A percentile compares a stretch with the other conserved stretches of the same genome.
These are phyloP conservation scores for Aix galericulata DNA, from an alignment of 2,113 vertebrate species.

Conservation along the genomic window DNA sequence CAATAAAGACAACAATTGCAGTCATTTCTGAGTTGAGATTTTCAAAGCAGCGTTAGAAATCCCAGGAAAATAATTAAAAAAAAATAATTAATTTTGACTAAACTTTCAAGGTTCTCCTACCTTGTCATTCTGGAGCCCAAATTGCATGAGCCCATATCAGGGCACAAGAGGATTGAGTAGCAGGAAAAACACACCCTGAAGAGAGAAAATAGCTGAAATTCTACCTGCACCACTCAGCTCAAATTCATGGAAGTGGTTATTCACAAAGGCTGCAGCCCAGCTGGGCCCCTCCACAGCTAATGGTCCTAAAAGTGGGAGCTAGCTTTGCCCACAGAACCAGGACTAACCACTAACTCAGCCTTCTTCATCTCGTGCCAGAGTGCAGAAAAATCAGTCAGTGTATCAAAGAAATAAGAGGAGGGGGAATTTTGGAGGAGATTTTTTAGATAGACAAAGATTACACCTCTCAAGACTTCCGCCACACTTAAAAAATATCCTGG, in stretches of 20 bases:
- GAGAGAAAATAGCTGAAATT: neutral
- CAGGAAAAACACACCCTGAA: neutral
- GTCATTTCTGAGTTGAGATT: neutral
- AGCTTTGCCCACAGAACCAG: neutral
- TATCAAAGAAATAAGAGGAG: neutral
- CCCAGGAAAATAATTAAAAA: neutral
- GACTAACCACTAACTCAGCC: neutral
- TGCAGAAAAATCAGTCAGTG: neutral
- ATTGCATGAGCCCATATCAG: accelerated
- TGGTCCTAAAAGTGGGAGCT: neutral
- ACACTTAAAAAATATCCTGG: neutral
- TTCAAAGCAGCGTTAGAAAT: neutral
- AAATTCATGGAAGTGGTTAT: neutral
- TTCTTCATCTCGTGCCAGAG: neutral
- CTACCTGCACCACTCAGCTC: neutral
- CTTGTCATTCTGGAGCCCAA: neutral
- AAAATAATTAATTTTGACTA: neutral
- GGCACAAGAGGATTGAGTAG: accelerated
- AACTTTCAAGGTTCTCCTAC: neutral
- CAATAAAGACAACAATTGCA: neutral
- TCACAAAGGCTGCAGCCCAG: neutral
- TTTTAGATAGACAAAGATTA: neutral
- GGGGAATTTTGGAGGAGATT: neutral
- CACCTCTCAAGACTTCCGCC: neutral
- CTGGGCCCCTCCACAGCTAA: neutral